Evolutionary conservation across 2,797 vertebrate genomes (phyloP), one percentile per base, ranked within the genome.

Genomic region (Tachyglossus aculeatus): DNA sequence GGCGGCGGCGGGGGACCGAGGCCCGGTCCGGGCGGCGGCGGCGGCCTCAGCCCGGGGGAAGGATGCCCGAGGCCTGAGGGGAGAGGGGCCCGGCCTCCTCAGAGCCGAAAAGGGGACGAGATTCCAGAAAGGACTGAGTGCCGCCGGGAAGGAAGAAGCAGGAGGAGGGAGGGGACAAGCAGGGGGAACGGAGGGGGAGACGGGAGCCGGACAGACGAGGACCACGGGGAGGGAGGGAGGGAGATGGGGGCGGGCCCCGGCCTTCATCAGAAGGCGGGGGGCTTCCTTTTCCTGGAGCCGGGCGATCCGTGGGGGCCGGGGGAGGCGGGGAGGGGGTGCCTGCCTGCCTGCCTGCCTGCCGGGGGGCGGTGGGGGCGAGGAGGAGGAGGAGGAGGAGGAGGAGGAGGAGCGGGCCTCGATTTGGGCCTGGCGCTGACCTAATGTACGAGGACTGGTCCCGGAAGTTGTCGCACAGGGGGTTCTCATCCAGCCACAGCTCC

Each of bases 401-500:
- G 25, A n/a, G 5, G 15, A 45, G 31, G 34, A 45, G 44, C 37
- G n/a, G 3, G 32, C 52, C 57, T 21, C n/a, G 69, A 44, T 34
- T 31, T 36, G 41, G 48, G 66, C 36, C 69, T 31, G 51, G 55
- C 55, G 86, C 92, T 89, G 84, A 98, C 97, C 96, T 96, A 88
- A 98, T 95, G 45, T 98, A 98, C 15, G 88, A 83, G 5, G 93
- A 84, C 78, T 97, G 95, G 82, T 98, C 96, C 80, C 91, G 93
- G 81, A 97, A 98, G 66, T 63, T 50, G 27, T 94, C 90, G 43
- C 96, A 97, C 43, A 98, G 84, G 1, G 94, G 92, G 81, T 98
- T 98, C 67, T 88, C 88, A 1, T 94, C 93, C 44, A 98, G 89
- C 95, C 96, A 98, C 33, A 97, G 88, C 84, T 97, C 96, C 62